These are phyloP conservation scores for Piezodorus guildinii DNA, from an alignment of 1,140 invertebrate species.

Conservation along the genomic window DNA sequence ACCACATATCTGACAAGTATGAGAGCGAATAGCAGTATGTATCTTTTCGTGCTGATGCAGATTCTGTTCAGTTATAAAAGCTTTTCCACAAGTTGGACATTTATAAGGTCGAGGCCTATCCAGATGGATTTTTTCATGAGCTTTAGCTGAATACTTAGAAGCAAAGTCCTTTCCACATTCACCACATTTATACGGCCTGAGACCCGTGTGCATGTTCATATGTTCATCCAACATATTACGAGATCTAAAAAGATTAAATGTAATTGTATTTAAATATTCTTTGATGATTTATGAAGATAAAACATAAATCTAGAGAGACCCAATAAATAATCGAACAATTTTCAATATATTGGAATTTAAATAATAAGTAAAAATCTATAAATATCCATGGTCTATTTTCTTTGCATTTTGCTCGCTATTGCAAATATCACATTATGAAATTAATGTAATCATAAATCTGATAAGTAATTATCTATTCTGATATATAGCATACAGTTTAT, in stretches of 20 bases:
- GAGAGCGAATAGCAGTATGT: conserved; percentile 55
- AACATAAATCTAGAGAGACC: no score
- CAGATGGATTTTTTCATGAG: conserved; percentile 61
- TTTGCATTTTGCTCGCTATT: no score
- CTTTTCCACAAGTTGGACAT: conserved; percentile 54
- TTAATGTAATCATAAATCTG: no score
- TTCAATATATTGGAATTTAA: no score
- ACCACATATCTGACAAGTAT: conserved; percentile 58
- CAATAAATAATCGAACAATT: no score
- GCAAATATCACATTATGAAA: no score
- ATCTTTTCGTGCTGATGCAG: conserved; percentile 58
- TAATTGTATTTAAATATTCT: no score
- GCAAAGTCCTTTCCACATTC: conserved; percentile 60
- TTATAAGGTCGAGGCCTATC: conserved; percentile 52
- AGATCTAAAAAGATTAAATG: conserved; percentile 35
- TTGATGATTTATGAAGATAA: no score
- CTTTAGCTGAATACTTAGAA: conserved; percentile 62
- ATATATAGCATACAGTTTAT: no score
- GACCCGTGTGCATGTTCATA: conserved; percentile 54
- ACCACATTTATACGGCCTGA: conserved; percentile 51
- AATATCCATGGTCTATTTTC: no score
- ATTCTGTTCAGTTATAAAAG: conserved; percentile 63
- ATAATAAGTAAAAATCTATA: no score
- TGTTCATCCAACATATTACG: conserved; percentile 56
- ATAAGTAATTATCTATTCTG: no score